Evolutionary conservation across 1,140 invertebrate species (phyloP).

Genomic region (Uloborus diversus): DNA sequence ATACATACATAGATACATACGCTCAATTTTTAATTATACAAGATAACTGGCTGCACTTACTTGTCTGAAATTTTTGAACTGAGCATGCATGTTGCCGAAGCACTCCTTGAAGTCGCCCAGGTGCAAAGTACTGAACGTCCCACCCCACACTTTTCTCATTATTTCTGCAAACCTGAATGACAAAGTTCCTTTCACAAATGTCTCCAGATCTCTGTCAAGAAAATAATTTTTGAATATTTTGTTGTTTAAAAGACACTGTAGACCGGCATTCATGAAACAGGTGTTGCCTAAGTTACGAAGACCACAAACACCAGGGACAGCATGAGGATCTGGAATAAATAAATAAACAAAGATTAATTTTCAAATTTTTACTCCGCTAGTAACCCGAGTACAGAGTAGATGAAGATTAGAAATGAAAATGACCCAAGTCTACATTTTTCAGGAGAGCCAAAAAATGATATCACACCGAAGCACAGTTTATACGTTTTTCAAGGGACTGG

Average conservation of each 20-base stretch:
- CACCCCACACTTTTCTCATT: constrained; percentile 72
- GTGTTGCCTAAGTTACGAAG: constrained; percentile 76
- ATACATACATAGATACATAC: no score
- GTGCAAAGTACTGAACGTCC: constrained; percentile 66
- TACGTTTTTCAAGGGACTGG: no score
- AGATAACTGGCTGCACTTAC: no score
- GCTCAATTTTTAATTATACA: no score
- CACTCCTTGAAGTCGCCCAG: constrained; percentile 72
- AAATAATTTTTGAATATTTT: constrained; percentile 70
- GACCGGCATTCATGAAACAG: constrained; percentile 77
- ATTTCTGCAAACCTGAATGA: constrained; percentile 71
- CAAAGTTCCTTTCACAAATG: constrained; percentile 60
- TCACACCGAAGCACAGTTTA: no score
- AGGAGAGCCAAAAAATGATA: no score
- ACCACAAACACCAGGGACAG: constrained; percentile 72
- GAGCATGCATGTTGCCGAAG: constrained; percentile 71
- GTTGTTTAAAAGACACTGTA: constrained; percentile 71
- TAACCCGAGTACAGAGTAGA: no score
- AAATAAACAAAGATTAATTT: neutral
- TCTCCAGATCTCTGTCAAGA: constrained; percentile 59
- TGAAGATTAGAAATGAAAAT: no score
- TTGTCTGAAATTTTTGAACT: constrained; percentile 70
- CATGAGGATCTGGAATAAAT: constrained; percentile 59
- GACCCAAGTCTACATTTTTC: no score
- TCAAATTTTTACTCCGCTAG: no score